Evolutionary conservation across 1,140 invertebrate species (phyloP).

Genomic region (Phymastichus coffea): DNA sequence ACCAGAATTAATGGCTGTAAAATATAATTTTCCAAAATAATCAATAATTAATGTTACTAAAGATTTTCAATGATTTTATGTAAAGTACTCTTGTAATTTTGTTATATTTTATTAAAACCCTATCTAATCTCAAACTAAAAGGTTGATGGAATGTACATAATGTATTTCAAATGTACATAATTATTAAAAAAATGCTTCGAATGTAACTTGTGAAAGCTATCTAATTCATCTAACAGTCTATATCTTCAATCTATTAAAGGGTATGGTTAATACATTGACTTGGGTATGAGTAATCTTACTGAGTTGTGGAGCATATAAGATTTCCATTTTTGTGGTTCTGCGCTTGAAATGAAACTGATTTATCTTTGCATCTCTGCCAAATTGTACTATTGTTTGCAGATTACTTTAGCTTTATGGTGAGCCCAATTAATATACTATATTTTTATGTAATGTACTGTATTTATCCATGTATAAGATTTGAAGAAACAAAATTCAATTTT

Average conservation of each 20-base stretch:
- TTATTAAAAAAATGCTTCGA: background rate
- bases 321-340: background rate
- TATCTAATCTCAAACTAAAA: slow-evolving; percentile 1
- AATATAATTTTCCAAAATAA: background rate
- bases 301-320: slow-evolving; percentile 22
- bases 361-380: slow-evolving; percentile 14
- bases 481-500: too few relatives aligned
- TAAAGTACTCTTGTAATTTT: background rate
- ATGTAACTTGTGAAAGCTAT: too few relatives aligned
- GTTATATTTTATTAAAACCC: background rate
- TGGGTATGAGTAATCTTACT: slow-evolving; percentile 23
- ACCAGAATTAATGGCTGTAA: background rate
- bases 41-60: too few relatives aligned
- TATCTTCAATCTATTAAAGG: slow-evolving; percentile 26
- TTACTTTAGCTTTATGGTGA: slow-evolving; percentile 20
- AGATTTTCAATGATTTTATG: too few relatives aligned
- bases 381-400: slow-evolving; percentile 23
- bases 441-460: too few relatives aligned
- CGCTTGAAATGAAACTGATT: slow-evolving; percentile 21
- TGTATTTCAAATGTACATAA: slow-evolving; percentile 11
- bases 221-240: slow-evolving; percentile 11
- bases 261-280: slow-evolving; percentile 21
- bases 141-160: slow-evolving; percentile 8
- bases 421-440: slow-evolving; percentile 14
- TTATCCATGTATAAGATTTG: too few relatives aligned